Base-by-base conservation (phyloP, 1,140 invertebrate genomes). In the Brachionus manjavacas region DNA sequence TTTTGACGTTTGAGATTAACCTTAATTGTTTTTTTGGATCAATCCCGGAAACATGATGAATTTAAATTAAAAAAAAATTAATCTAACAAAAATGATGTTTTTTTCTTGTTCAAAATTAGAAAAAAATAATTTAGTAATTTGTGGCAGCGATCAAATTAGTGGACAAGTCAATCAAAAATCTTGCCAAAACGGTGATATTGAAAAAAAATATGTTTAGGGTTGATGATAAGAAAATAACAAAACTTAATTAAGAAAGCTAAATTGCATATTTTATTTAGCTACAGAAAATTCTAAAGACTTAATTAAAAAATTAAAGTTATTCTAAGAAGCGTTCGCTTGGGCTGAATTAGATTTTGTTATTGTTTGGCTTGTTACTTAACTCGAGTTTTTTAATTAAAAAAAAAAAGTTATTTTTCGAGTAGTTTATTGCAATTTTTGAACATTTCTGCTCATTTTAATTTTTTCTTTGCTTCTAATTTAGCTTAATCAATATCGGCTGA, bases 231-330 rank as follows among this genome's bases (percentile, higher is more conserved):
- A 60, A 9, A 60, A 60, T 16, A 60, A 60, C 20, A 20, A 60
- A 60, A 60, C 16, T 60, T 60, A 60, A 60, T 60, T 60, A 60
- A 60, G 52, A 60, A 60, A 60, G n/a, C 20, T 60, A 20, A 60
- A 60, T 60, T 60, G 52, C n/a, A 60, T 60, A 60, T 60, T 23
- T 20, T 60, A 60, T 23, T 60, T 60, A 25, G 52, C 16, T 60
- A 60, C 7, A 60, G 52, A 60, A 60, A 60, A 60, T 60, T 60
- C 52, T 60, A 60, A 60, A 60, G n/a, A 60, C 52, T 60, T 60
- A 60, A 60, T 60, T 60, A 60, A 60, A n/a, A 60, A 60, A 60
- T 60, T 60, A 60, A 60, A 60, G 52, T 60, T 60, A 60, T 60
- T 60, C 52, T 60, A 60, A 60, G 52, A 60, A 60, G 52, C 52